Evolutionary conservation across 2,113 vertebrate species (phyloP), one percentile per base, ranked within the genome.

Genomic region (Okapia johnstoni): DNA sequence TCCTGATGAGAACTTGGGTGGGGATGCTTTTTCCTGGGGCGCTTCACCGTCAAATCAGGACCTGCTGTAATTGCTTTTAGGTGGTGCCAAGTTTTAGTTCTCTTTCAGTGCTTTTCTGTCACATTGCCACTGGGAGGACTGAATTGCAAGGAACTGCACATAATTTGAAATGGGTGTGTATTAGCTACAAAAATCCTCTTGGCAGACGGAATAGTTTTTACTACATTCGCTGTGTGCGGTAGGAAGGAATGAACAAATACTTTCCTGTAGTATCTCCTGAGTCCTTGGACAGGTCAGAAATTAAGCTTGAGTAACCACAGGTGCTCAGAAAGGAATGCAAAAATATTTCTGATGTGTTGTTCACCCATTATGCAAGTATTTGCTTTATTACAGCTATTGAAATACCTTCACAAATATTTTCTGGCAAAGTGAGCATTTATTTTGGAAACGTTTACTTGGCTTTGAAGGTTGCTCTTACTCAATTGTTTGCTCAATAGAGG

Each of bases 211-310:
- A 3, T 43, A 5, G 16, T 86, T 80, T 52, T 17, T 16, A 19
- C 54, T 36, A 0, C 7, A 5, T 58, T 70, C 57, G 11, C 36
- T 76, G 13, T 36, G 33, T 83, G 5, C 21, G 6, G 43, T 26
- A 3, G 33, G 26, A 54, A 46, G 55, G 55, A 2, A 13, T 33
- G 15, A 46, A 4, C 3, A 17, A 28, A 25, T 19, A 3, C 7
- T 26, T 57, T 61, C 0, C 30, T 6, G 1, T 8, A 8, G 0
- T 21, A 21, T 3, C 16, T 61, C 0, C n/a, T 1, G 43, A 33
- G 43, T 54, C 40, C 73, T 87, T 2, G 6, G 21, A 1, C 7
- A 15, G 6, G 50, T 26, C 15, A 43, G 17, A 52, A 12, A 5
- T 0, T 21, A 30, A 58, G 28, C 36, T 0, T 2, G 28, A 36